Evolutionary conservation across 2,113 vertebrate genomes (phyloP).

Genomic region (Eleginops maclovinus): DNA sequence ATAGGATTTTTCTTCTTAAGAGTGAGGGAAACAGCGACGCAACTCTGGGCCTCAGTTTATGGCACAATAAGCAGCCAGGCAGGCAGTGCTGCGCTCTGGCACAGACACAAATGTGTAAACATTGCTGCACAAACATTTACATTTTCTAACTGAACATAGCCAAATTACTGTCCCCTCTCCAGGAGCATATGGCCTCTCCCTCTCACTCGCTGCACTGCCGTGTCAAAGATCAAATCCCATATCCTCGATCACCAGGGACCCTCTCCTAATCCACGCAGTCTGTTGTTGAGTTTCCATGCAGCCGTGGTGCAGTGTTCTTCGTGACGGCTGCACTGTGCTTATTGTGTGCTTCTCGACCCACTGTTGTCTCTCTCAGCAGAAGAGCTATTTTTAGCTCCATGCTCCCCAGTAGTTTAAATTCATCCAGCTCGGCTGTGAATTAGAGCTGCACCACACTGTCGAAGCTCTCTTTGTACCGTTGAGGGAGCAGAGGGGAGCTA

Average conservation of each 20-base stretch:
- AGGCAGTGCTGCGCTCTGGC: slow-evolving; percentile 3
- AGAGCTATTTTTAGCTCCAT: slow-evolving; percentile 72
- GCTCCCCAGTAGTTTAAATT: slow-evolving; percentile 73
- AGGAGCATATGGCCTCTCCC: slow-evolving; percentile 41
- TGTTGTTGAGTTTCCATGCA: slow-evolving; percentile 60
- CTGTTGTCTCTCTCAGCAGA: slow-evolving; percentile 65
- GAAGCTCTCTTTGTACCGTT: slow-evolving; percentile 26
- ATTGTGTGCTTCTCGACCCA: slow-evolving; percentile 65
- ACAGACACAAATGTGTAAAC: slow-evolving; percentile 46
- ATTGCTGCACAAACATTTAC: slow-evolving; percentile 63
- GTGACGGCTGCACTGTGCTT: slow-evolving; percentile 44
- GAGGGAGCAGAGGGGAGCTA: slow-evolving; percentile 29
- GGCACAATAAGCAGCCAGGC: slow-evolving; percentile 1
- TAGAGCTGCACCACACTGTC: slow-evolving; percentile 56
- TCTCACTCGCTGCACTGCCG: slow-evolving; percentile 16
- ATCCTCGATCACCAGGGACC: slow-evolving; percentile 58
- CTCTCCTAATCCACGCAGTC: slow-evolving; percentile 58
- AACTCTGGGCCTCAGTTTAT: not conserved
- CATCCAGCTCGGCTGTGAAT: slow-evolving; percentile 69
- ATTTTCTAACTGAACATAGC: slow-evolving; percentile 41
- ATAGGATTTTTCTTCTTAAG: slow-evolving; percentile 9
- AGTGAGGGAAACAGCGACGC: slow-evolving; percentile 1
- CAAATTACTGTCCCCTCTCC: slow-evolving; percentile 48
- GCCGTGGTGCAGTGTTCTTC: slow-evolving; percentile 27
- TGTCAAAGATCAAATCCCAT: slow-evolving; percentile 65